A percentile compares a stretch with the other conserved stretches of the same genome.
Conservation (phyloP, 2,888 invertebrate species). For the Plebejus anna region DNA sequence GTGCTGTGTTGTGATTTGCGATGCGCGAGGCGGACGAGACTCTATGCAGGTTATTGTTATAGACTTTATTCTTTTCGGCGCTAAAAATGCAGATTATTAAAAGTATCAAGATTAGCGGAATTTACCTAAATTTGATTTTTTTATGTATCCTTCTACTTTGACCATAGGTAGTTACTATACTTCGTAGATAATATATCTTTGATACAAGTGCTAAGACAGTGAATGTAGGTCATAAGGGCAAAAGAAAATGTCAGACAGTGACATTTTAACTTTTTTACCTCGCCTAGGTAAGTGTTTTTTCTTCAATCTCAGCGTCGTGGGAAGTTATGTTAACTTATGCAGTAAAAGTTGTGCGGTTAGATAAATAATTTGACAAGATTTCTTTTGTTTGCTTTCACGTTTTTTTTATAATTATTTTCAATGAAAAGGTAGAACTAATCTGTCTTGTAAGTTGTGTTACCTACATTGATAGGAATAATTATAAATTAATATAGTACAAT, state of each 20-base stretch:
- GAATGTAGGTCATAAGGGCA: conserved; percentile 41
- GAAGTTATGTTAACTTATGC: neutral
- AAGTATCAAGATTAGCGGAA: conserved; percentile 1
- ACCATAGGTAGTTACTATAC: neutral
- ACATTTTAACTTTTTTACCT: conserved; percentile 43
- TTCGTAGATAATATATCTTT: neutral
- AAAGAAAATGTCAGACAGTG: conserved; percentile 48
- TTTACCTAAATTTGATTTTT: neutral
- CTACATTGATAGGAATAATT: neutral
- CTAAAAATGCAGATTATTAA: neutral
- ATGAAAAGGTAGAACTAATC: neutral
- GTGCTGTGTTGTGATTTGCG: conserved; percentile 38
- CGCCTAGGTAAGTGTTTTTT: conserved; percentile 10
- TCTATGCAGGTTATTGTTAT: conserved; percentile 65
- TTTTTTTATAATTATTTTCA: neutral
- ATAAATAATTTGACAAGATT: neutral
- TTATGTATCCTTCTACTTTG: neutral
- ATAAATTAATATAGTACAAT: no score
- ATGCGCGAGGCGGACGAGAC: conserved; percentile 48
- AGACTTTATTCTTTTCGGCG: no score
- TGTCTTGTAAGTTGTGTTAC: neutral
- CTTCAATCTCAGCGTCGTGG: neutral
- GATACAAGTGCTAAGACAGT: neutral
- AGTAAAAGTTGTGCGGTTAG: neutral
- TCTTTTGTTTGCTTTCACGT: neutral